These are phyloP conservation scores for Cataglyphis cursor DNA, from an alignment of 2,888 invertebrate species.

Conservation along the genomic window DNA sequence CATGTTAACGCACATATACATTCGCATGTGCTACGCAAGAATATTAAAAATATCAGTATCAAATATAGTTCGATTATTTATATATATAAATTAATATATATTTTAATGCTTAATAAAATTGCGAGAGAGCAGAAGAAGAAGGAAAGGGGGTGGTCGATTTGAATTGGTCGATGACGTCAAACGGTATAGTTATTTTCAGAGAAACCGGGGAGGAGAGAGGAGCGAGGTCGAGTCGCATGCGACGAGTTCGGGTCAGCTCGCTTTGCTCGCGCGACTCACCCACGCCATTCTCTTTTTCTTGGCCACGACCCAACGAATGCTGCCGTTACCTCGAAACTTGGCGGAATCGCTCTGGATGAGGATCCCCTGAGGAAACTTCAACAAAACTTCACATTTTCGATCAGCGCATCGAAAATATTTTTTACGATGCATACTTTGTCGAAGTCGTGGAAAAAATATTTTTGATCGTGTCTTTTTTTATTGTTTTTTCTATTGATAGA, in stretches of 20 bases:
- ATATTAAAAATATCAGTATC: slow-evolving; percentile 1
- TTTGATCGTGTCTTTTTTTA: neutral
- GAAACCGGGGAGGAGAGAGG: slow-evolving; percentile 60
- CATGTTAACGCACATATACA: neutral
- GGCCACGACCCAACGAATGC: slow-evolving; percentile 68
- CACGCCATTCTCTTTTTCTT: slow-evolving; percentile 79
- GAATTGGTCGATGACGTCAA: slow-evolving; percentile 78
- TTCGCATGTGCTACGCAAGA: neutral
- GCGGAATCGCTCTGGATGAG: slow-evolving; percentile 58
- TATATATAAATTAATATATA: neutral
- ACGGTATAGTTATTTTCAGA: slow-evolving; percentile 77
- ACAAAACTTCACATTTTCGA: slow-evolving; percentile 20
- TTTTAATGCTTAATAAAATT: slow-evolving; percentile 40
- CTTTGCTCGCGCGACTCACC: slow-evolving; percentile 78
- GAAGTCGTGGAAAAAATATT: neutral
- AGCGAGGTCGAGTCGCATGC: slow-evolving; percentile 73
- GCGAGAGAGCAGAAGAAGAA: slow-evolving; percentile 26
- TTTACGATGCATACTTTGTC: neutral
- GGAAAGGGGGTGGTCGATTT: slow-evolving; percentile 64
- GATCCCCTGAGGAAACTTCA: slow-evolving; percentile 33
- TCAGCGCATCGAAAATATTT: neutral
- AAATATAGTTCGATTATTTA: neutral
- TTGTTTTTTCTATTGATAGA: neutral
- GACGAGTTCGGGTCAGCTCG: slow-evolving; percentile 77
- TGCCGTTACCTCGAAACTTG: slow-evolving; percentile 60